Evolutionary conservation across 2,888 invertebrate species (phyloP).

Genomic region (Trileptium ribeirensis): DNA sequence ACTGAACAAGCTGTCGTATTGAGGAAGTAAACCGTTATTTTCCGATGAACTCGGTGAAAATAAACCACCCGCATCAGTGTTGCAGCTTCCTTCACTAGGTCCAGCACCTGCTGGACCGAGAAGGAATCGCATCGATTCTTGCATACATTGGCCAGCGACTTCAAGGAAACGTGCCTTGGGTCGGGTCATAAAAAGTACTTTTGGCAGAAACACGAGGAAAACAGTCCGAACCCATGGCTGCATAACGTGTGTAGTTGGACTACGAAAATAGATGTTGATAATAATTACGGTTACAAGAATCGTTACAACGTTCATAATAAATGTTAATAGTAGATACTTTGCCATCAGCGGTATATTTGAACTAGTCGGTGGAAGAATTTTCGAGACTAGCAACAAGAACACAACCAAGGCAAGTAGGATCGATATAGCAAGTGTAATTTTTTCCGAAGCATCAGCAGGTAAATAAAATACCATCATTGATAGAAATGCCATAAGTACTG

Average conservation of each 20-base stretch:
- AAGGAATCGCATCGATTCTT: neutral
- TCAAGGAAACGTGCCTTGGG: constrained; percentile 57
- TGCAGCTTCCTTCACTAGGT: neutral
- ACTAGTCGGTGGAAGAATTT: constrained; percentile 96
- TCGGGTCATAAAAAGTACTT: constrained; percentile 84
- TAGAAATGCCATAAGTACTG: constrained; percentile 95
- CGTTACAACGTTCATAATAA: constrained; percentile 99
- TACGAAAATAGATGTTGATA: constrained; percentile 97
- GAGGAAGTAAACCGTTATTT: neutral
- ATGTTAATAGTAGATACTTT: constrained; percentile 95
- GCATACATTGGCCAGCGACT: neutral
- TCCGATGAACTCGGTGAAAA: neutral
- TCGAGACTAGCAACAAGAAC: constrained; percentile 93
- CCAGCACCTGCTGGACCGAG: neutral
- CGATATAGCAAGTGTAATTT: constrained; percentile 77
- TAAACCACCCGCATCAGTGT: neutral
- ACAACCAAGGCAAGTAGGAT: constrained; percentile 98
- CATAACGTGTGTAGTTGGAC: constrained; percentile 90
- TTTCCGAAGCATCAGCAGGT: constrained; percentile 97
- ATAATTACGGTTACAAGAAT: constrained; percentile 98
- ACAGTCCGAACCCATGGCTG: constrained; percentile 81
- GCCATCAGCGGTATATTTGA: constrained; percentile 73
- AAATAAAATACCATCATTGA: constrained; percentile 96
- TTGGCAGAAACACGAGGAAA: constrained; percentile 87
- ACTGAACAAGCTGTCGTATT: neutral